These are phyloP conservation scores for Hyposoter dolosus DNA, from an alignment of 2,888 invertebrate species.

Conservation along the genomic window DNA sequence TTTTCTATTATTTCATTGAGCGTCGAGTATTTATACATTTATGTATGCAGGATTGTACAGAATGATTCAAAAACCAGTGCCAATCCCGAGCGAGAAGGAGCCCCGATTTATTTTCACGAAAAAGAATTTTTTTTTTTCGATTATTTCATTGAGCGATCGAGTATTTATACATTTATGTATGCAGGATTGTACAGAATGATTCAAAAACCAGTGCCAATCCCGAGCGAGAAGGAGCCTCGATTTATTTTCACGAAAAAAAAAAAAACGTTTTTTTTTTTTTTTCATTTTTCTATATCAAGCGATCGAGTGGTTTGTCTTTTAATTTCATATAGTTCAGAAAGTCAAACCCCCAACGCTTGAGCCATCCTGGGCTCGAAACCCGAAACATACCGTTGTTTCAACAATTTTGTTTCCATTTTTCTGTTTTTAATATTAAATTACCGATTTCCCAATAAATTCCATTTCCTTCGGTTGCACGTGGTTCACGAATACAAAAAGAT, in stretches of 20 bases:
- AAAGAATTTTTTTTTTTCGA: neutral
- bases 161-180: constrained; percentile 16
- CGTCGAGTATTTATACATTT: constrained; percentile 10
- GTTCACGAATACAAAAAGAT: too few relatives aligned
- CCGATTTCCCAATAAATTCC: too few relatives aligned
- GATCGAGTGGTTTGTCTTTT: neutral
- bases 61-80: neutral
- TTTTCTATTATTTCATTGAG: neutral
- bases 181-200: constrained; percentile 1
- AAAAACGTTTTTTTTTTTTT: too few relatives aligned
- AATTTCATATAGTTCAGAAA: too few relatives aligned
- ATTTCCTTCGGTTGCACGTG: too few relatives aligned
- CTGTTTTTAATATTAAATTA: too few relatives aligned
- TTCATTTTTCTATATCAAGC: neutral
- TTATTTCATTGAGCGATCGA: neutral
- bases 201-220: neutral
- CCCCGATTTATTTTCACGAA: neutral
- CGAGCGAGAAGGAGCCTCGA: neutral
- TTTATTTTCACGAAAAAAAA: neutral
- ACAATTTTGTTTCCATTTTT: too few relatives aligned
- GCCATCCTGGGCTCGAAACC: too few relatives aligned
- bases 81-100: neutral
- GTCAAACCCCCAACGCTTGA: too few relatives aligned
- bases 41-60: constrained; percentile 1
- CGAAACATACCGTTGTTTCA: too few relatives aligned